phyloP scores from a whole-genome alignment of 2,113 vertebrate genomes.

The Tyto alba region DNA sequence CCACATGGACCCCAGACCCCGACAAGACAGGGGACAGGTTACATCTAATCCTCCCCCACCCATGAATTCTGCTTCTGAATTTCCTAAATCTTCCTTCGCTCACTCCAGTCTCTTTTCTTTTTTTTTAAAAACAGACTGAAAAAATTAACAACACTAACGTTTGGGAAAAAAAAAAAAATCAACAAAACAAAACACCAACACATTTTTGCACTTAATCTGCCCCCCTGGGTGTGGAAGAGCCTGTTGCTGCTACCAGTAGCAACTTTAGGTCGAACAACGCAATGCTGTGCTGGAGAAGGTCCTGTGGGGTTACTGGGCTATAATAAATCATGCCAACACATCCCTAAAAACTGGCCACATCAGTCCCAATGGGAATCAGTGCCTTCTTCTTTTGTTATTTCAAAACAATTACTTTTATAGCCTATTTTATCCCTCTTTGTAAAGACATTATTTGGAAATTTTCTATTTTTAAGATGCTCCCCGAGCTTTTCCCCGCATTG shows the following conservation, averaged over 20 bases:
- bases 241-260: background rate
- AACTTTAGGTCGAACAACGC: background rate
- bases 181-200: rapidly evolving
- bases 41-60: background rate
- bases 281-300: background rate
- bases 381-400: background rate
- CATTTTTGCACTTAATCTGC: background rate
- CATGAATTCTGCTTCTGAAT: background rate
- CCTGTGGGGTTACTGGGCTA: background rate
- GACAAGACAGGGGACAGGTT: background rate
- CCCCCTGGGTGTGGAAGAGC: background rate
- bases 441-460: background rate
- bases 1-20: background rate
- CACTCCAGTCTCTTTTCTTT: rapidly evolving
- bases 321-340: background rate
- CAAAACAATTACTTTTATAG: background rate
- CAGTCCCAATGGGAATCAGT: rapidly evolving
- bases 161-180: background rate
- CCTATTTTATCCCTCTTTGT: background rate
- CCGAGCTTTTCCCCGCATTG: rapidly evolving
- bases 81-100: background rate
- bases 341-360: background rate
- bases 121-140: background rate
- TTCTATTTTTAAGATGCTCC: background rate
- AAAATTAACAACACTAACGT: background rate